A percentile compares a stretch with the other conserved stretches of the same genome.
Conservation (phyloP, 2,797 vertebrate genomes). For the Limosa lapponica region DNA sequence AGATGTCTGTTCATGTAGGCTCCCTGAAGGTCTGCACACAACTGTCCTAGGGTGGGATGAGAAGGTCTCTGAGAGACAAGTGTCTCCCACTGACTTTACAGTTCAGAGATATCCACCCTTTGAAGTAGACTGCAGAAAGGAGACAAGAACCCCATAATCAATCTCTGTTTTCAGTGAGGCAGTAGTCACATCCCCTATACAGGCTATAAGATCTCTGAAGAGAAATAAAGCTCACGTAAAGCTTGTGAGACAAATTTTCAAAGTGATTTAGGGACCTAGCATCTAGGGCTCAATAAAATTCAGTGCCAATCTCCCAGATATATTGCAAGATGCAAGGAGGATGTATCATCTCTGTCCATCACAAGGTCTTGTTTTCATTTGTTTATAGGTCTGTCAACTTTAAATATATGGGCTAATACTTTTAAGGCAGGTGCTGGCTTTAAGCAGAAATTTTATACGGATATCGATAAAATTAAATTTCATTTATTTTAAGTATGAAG, state of each 20-base stretch:
- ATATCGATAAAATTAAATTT: background rate
- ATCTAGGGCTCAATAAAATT: background rate
- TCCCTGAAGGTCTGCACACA: background rate
- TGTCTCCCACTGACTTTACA: background rate
- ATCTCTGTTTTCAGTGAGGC: background rate
- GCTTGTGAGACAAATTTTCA: background rate
- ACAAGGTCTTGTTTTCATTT: background rate
- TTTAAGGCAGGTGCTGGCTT: background rate
- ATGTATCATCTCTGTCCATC: background rate
- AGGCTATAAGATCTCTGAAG: background rate
- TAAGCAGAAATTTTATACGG: background rate
- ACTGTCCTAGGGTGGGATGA: background rate
- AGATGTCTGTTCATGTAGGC: background rate
- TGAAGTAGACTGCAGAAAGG: background rate
- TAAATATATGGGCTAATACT: background rate
- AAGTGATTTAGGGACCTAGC: background rate
- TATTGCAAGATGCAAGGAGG: background rate
- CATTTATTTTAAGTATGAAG: background rate
- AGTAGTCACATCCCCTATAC: background rate
- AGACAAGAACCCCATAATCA: background rate
- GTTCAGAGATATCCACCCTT: background rate
- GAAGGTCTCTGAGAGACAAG: background rate
- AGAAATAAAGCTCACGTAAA: background rate
- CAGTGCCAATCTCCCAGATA: background rate
- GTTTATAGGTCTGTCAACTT: background rate